Evolutionary conservation across 2,888 invertebrate genomes (phyloP), one percentile per base, ranked within the genome.

Genomic region (Agelastica alni): DNA sequence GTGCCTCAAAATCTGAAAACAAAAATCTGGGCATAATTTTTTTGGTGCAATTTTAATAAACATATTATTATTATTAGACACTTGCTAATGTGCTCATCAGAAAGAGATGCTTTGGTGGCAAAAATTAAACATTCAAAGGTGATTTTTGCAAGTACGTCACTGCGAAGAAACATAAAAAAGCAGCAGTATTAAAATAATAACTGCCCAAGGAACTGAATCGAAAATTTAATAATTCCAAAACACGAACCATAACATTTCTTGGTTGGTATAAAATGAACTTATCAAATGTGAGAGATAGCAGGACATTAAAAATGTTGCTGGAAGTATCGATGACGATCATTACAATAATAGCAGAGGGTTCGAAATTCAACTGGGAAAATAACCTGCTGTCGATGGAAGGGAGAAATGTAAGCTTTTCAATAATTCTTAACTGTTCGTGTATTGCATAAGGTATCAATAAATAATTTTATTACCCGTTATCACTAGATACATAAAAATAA

Each of bases 251-350:
- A 30, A 16, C 28, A 30, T 43, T 43, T 22, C 16, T 31, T 43
- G 43, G 30, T 43, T 17, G 32, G 13, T 20, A 22, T 30, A 58
- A 63, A 62, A 55, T 61, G 54, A 52, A 56, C 57, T 49, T 60
- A 66, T 65, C 59, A 56, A 39, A 56, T 59, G 62, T 62, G 60
- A 63, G 59, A 65, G 63, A 68, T 66, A 64, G 59, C 62, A 20
- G 61, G 52, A 63, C 68, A 64, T 66, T 65, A 64, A 63, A 59
- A 61, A 62, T 58, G 59, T 53, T 56, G 56, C 54, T 26, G 14
- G 46, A 53, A 52, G 63, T 68, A 69, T 69, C 69, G 68, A 69
- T 68, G 68, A 64, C 60, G 62, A 66, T 66, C 68, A 68, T 69
- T 69, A 69, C 63, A 63, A 69, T 67, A 68, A 69, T 68, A 57